phyloP scores from a whole-genome alignment of 2,888 invertebrate genomes.

The Teleiodes luculella region DNA sequence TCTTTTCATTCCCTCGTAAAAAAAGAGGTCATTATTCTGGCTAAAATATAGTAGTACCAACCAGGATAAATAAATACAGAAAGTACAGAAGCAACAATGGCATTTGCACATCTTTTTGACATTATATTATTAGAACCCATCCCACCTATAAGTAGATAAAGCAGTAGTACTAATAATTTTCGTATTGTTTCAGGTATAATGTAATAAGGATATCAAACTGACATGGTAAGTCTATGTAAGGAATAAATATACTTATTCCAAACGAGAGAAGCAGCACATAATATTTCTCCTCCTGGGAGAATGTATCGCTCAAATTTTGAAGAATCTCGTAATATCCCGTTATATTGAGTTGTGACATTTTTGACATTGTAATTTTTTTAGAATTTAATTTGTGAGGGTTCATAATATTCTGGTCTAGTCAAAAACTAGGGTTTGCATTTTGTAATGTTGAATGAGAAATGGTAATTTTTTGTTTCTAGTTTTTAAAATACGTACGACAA shows the following conservation, averaged over 20 bases:
- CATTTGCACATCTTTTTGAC: no score
- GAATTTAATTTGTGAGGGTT: background rate
- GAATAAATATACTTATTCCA: background rate
- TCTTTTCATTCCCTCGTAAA: no score
- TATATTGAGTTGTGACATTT: constrained; percentile 17
- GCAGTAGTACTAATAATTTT: no score
- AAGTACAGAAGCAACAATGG: no score
- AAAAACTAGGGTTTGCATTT: constrained; percentile 25
- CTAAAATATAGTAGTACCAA: no score
- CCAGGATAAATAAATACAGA: no score
- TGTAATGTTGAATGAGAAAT: constrained; percentile 14
- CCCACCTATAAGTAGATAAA: no score
- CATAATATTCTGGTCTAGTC: constrained; percentile 20
- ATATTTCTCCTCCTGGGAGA: constrained; percentile 25
- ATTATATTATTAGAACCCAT: no score
- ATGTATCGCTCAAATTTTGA: constrained; percentile 57
- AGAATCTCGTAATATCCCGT: constrained; percentile 31
- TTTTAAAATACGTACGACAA: background rate
- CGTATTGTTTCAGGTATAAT: constrained; percentile 12
- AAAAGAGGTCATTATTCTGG: no score
- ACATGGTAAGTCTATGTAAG: background rate
- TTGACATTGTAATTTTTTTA: constrained; percentile 4
- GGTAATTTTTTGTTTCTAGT: constrained; percentile 19
- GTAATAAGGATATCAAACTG: constrained; percentile 8
- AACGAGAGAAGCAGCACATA: background rate